phyloP scores from a whole-genome alignment of 2,797 vertebrate species.

The Peromyscus aztecus region DNA sequence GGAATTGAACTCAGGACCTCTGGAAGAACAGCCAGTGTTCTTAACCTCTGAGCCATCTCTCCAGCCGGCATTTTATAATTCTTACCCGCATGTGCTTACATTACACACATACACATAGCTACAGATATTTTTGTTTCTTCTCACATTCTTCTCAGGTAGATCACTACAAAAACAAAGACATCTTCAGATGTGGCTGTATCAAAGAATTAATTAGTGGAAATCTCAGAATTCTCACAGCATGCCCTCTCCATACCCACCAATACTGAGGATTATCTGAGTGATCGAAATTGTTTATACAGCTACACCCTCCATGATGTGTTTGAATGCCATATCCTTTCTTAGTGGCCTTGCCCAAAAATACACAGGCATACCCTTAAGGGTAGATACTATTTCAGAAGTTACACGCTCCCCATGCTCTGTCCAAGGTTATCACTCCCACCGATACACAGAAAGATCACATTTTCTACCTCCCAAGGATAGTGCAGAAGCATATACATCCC shows the following conservation, averaged over 20 bases:
- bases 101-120: not conserved
- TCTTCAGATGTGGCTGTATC: not conserved
- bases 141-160: not conserved
- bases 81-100: not conserved
- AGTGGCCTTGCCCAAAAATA: not conserved
- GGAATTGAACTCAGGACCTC: no score
- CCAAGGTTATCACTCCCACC: not conserved
- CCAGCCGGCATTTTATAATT: not conserved
- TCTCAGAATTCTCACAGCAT: constrained; percentile 13
- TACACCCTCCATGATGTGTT: not conserved
- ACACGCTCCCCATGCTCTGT: not conserved
- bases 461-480: not conserved
- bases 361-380: not conserved
- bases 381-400: not conserved
- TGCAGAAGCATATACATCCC: not conserved
- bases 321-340: not conserved
- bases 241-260: not conserved
- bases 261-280: constrained; percentile 11
- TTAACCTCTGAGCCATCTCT: no score
- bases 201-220: not conserved
- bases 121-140: constrained; percentile 39
- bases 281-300: not conserved
- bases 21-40: no score
- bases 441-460: constrained; percentile 28
- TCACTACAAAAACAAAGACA: not conserved